These are phyloP conservation scores for Abrostola tripartita DNA, from an alignment of 2,888 invertebrate species.

Conservation along the genomic window DNA sequence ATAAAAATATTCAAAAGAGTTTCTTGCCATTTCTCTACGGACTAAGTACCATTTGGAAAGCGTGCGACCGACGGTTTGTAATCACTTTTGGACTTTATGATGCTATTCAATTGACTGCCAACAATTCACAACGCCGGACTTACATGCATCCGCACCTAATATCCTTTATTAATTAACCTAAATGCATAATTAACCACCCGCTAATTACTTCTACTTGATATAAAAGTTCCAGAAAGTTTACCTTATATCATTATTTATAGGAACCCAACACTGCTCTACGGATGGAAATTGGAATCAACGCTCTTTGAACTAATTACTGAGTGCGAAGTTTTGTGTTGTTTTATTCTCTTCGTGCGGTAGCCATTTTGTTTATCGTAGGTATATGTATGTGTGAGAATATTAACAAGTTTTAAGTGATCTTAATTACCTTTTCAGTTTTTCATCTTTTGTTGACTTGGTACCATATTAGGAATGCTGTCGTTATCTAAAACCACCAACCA, in stretches of 20 bases:
- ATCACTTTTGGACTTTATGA: too few species aligned
- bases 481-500: too few species aligned
- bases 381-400: not conserved
- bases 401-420: not conserved
- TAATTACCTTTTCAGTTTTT: too few species aligned
- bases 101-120: too few species aligned
- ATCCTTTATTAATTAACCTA: slow-evolving; percentile 16
- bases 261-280: slow-evolving; percentile 1
- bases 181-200: slow-evolving; percentile 29
- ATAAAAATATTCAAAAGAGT: too few species aligned
- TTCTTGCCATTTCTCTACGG: too few species aligned
- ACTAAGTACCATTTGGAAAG: too few species aligned
- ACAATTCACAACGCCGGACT: too few species aligned
- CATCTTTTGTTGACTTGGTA: too few species aligned
- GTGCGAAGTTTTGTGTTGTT: slow-evolving; percentile 5
- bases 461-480: too few species aligned
- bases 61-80: too few species aligned
- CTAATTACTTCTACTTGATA: slow-evolving; percentile 40
- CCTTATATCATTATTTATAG: slow-evolving; percentile 26
- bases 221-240: slow-evolving; percentile 36
- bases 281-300: slow-evolving; percentile 14
- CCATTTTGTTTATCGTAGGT: not conserved
- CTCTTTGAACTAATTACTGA: slow-evolving; percentile 14
- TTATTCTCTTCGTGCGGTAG: not conserved
- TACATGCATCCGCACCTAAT: not conserved